Evolutionary conservation across 2,113 vertebrate genomes (phyloP), one percentile per base, ranked within the genome.

Genomic region (Tichodroma muraria): DNA sequence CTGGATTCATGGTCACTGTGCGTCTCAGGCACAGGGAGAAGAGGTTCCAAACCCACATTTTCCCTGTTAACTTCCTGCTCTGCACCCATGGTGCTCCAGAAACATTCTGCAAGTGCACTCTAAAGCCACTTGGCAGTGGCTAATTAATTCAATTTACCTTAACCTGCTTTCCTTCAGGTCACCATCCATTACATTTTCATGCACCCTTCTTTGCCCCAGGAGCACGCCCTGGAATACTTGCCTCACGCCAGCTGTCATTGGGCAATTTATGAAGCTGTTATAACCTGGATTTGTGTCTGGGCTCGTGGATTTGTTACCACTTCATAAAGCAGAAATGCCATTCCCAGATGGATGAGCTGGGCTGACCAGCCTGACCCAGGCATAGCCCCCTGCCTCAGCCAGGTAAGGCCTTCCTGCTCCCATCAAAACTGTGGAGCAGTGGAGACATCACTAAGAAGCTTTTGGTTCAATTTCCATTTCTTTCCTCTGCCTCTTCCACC

Each of bases 131-230:
- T 69, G 47, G 49, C 22, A 76, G 45, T 24, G 76, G 78, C 37
- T 85, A 88, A 94, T 82, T 88, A 89, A 93, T 95, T 72, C 66
- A 38, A 80, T 95, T 95, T 89, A 61, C 69, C 71, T 77, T 42
- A 45, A 88, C 71, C 63, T 4, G 3, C 63, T 57, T 88, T 80
- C 50, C 42, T 65, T 64, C 61, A 82, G 90, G 79, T 80, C 92
- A 81, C 49, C 53, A 65, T 8, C 11, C 64, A 35, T 63, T 31
- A 6, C 49, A 52, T 77, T 80, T 89, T 61, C 66, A 45, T 13
- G 31, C 2, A 3, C 11, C 30, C 37, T 27, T 82, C 57, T 22
- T 2, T 61, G 35, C 45, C 81, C 79, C 66, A 68, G 33, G 54
- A 89, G 85, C 89, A 72, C 2, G 11, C 57, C n/a, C 61, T 71